A percentile compares a stretch with the other conserved stretches of the same genome.
Conservation (phyloP, 2,888 invertebrate genomes). For the Dicroscelio sp. region DNA sequence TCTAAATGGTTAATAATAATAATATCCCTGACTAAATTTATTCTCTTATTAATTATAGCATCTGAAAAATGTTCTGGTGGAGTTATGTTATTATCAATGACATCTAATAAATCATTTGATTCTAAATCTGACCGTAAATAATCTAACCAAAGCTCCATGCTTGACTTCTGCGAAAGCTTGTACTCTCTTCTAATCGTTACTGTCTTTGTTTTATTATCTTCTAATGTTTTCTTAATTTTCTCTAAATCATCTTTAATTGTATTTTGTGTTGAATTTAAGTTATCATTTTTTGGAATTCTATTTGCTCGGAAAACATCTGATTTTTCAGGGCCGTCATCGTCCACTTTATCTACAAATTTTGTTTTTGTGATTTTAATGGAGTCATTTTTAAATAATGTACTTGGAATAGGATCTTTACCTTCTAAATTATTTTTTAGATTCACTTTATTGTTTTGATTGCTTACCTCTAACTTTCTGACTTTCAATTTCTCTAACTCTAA, state of each 20-base stretch:
- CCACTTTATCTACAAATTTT: background rate
- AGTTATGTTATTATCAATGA: conserved; percentile 55
- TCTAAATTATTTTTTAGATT: background rate
- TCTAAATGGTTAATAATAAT: conserved; percentile 26
- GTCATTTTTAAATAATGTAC: background rate
- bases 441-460: background rate
- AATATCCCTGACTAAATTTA: background rate
- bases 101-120: conserved; percentile 68
- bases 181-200: conserved; percentile 77
- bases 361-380: background rate
- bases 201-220: background rate
- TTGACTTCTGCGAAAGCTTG: conserved; percentile 69
- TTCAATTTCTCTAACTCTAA: background rate
- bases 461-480: background rate
- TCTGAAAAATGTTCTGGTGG: background rate
- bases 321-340: background rate
- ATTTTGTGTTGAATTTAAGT: background rate
- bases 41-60: background rate
- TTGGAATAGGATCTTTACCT: background rate
- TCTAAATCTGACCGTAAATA: conserved; percentile 75
- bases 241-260: background rate
- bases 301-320: background rate
- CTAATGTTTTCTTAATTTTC: background rate
- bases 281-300: background rate
- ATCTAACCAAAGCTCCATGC: conserved; percentile 77